Base-by-base conservation (phyloP, 2,113 vertebrate genomes). In the Falcunculus frontatus region DNA sequence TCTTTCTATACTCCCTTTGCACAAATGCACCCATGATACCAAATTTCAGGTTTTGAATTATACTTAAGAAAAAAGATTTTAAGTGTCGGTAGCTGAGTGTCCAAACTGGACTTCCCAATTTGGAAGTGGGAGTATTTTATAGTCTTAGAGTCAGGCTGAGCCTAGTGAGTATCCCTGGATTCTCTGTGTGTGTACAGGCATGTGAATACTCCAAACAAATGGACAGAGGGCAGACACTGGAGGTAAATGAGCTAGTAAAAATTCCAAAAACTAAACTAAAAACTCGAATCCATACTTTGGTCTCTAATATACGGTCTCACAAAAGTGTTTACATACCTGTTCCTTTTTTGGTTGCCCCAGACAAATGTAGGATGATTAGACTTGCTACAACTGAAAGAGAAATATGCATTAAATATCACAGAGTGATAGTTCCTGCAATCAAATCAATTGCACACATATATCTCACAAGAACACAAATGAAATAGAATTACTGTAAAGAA, bases 331-430 rank as follows among this genome's bases (percentile, higher is more conserved):
- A 98, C 98, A 87, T 99, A 99, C 99, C 99, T 99, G 98, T 97
- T 98, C 99, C 99, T 98, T 99, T 99, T 98, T 99, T 99, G 96
- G 99, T 98, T 98, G 99, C 99, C 97, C 98, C 98, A 98, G 98
- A 99, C 96, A 99, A 98, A 97, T 99, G 99, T 97, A 99, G 98
- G 97, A 99, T 98, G 98, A 99, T 99, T 98, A 99, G 98, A 99
- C 99, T 99, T 99, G 99, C 99, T 99, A 99, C 99, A 99, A 99
- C 99, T 99, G 98, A 87, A 98, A 98, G 44, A 98, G 91, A 96
- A 96, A 96, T 92, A 96, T 44, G 82, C 27, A 96, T 95, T 87
- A 96, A 78, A 82, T 80, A 80, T 39, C 67, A 89, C 30, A 90
- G 53, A 67, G 35, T 87, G 39, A 62, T 22, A 69, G 42, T 33